Conservation (phyloP, 2,113 vertebrate genomes). For the Percopsis transmontana region DNA sequence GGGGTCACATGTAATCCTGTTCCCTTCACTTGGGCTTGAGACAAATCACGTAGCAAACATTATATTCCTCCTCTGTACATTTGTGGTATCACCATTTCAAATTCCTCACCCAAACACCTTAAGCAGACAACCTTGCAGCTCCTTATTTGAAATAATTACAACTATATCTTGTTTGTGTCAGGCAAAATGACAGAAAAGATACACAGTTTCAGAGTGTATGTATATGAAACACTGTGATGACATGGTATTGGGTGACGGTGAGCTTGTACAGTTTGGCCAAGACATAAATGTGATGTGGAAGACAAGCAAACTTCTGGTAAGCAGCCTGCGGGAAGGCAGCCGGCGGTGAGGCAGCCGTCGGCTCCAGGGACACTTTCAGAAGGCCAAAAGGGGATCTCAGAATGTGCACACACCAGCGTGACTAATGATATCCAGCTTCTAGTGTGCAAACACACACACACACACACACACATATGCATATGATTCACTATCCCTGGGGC, state of each 20-base stretch:
- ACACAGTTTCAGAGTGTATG: too few species aligned
- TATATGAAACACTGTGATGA: constrained; percentile 8
- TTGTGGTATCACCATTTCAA: too few species aligned
- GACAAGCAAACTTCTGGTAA: constrained; percentile 59
- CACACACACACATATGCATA: not conserved
- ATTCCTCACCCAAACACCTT: too few species aligned
- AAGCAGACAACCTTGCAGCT: not conserved
- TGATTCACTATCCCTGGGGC: too few species aligned
- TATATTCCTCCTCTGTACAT: too few species aligned
- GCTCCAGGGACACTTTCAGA: constrained; percentile 55
- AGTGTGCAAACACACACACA: not conserved
- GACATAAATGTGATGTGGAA: constrained; percentile 26
- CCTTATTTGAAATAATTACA: not conserved
- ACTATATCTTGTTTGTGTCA: too few species aligned
- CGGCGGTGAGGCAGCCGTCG: constrained; percentile 47
- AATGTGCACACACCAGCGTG: constrained; percentile 46
- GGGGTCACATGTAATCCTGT: too few species aligned
- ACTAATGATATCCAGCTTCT: constrained; percentile 71
- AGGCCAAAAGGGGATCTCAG: constrained; percentile 54
- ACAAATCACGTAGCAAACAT: too few species aligned
- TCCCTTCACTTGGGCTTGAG: too few species aligned
- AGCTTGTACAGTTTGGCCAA: constrained; percentile 36
- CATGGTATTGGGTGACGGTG: constrained; percentile 34
- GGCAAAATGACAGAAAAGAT: too few species aligned
- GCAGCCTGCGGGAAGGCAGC: constrained; percentile 39